These are phyloP conservation scores for Telmatherina bonti DNA, from an alignment of 2,797 vertebrate species.

Conservation along the genomic window DNA sequence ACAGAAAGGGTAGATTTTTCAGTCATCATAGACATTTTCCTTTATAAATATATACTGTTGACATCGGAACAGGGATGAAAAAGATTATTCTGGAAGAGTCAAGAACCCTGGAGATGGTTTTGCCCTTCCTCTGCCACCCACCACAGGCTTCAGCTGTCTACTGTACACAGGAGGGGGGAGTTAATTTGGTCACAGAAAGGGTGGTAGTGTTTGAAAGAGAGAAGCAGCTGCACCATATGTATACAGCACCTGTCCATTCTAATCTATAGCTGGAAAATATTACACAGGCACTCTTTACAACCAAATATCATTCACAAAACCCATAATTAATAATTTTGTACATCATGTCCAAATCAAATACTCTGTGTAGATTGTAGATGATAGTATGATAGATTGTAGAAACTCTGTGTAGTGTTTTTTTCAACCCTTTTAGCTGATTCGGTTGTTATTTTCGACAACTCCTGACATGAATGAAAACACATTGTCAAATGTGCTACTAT, in stretches of 20 bases:
- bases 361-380: too few species aligned
- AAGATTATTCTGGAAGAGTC: slow-evolving; percentile 25
- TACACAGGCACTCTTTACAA: not conserved
- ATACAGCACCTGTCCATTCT: not conserved
- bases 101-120: not conserved
- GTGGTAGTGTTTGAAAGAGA: slow-evolving; percentile 9
- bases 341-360: not conserved
- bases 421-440: accelerated
- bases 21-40: too few species aligned
- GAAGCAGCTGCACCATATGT: slow-evolving; percentile 65
- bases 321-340: not conserved
- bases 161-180: slow-evolving; percentile 5
- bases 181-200: slow-evolving; percentile 42
- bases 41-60: too few species aligned
- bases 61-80: not conserved
- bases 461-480: not conserved
- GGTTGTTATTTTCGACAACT: not conserved
- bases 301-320: not conserved
- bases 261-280: not conserved
- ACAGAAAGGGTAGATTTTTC: not conserved
- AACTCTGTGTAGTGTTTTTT: too few species aligned
- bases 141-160: slow-evolving; percentile 49
- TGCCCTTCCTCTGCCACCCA: not conserved
- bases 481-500: too few species aligned
- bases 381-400: too few species aligned